Conservation (phyloP, 1,140 invertebrate species). For the Vanessa atalanta region DNA sequence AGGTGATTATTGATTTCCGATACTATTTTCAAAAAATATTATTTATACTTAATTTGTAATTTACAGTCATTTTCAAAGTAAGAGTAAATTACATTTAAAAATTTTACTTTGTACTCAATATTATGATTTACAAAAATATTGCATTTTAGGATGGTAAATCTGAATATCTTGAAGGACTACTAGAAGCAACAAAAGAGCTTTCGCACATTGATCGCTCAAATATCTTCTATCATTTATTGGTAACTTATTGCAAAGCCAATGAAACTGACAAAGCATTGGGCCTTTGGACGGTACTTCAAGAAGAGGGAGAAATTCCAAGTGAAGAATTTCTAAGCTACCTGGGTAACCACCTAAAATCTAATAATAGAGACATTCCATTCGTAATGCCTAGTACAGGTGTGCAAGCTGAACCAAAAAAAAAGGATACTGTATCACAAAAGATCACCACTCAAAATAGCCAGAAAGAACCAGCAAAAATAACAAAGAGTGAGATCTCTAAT, state of each 20-base stretch:
- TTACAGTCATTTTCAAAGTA: too few relatives aligned
- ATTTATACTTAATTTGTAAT: not conserved
- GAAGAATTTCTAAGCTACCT: constrained; percentile 85
- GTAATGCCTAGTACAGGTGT: constrained; percentile 69
- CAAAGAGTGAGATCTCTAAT: constrained; percentile 45
- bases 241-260: constrained; percentile 85
- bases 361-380: constrained; percentile 86
- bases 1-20: constrained; percentile 55
- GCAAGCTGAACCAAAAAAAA: constrained; percentile 20
- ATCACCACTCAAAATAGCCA: constrained; percentile 9
- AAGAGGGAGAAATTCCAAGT: constrained; percentile 87
- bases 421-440: constrained; percentile 26
- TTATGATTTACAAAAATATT: not conserved
- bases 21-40: not conserved
- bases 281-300: constrained; percentile 90
- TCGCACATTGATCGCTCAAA: constrained; percentile 87
- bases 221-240: constrained; percentile 87
- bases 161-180: constrained; percentile 85
- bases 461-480: constrained; percentile 40
- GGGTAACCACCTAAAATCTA: constrained; percentile 83
- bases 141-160: constrained; percentile 82
- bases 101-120: not conserved
- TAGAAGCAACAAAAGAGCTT: constrained; percentile 88
- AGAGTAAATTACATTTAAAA: too few relatives aligned
- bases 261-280: constrained; percentile 87